Base-by-base conservation (phyloP, 2,888 invertebrate species). In the Ptycholaimellus sp. region DNA sequence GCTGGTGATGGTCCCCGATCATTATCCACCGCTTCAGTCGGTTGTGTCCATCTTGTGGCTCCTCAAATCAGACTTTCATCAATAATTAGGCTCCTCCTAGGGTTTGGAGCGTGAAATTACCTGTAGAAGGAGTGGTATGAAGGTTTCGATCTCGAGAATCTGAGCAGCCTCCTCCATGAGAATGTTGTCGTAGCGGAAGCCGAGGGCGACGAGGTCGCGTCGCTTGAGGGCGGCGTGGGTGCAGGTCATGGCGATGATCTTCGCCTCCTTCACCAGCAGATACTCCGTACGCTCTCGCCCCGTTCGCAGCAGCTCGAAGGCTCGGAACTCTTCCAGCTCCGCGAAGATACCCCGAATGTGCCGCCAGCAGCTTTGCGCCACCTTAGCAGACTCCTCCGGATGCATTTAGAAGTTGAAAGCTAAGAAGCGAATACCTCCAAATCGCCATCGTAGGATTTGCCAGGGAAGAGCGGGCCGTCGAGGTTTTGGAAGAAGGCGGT, bases 201-300 rank as follows among this genome's bases (percentile, higher is more conserved):
- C 41, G 44, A 51, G 46, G 21, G 48, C 49, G 34, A 96, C 93
- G 3, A 99, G 67, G 59, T 99, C 96, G 36, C 82, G 76, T 21
- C 96, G 69, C 57, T 93, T 87, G 11, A 99, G 67, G 0, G 96
- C 96, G 1, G 96, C 96, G 61, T 99, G 96, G 0, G 96, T 99
- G 65, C 96, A 99, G 0, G 96, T 99, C 96, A 99, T 99, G 1
- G 96, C 96, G 49, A 99, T 96, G 38, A 99, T 87, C 65, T 93
- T 96, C 0, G 96, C 93, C 59, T 99, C 96, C 57, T 52, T 51
- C n/a, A 53, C 90, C 36, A 96, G 66, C 39, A 99, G 66, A 62
- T 96, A 96, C 54, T 87, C 81, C 0, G 90, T 83, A 33, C 96
- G 68, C 59, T 99, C 96, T 33, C 85, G 65, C 1, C 96, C 96